Percentiles rank a stretch among this genome's conserved stretches.
Evolutionary conservation across 1,140 invertebrate species (phyloP).

Genomic region (Conopomorpha cramerella): DNA sequence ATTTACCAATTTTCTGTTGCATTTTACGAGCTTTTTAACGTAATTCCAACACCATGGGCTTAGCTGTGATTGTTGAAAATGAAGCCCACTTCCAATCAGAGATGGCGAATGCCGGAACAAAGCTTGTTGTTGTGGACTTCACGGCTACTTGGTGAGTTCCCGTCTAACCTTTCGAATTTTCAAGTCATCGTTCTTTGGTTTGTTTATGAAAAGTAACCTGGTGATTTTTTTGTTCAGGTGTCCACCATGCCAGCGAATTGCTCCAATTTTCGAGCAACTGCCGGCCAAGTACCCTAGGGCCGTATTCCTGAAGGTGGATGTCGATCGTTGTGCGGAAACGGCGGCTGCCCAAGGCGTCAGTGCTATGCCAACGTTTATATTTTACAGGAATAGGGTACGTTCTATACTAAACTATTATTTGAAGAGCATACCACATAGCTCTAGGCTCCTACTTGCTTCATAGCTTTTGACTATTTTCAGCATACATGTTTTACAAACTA

Average conservation of each 20-base stretch:
- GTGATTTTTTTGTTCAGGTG: slow-evolving; percentile 72
- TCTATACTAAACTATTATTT: not conserved
- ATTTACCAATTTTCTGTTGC: too few relatives aligned
- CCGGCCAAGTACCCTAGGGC: slow-evolving; percentile 85
- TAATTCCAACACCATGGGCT: slow-evolving; percentile 52
- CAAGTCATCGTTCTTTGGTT: slow-evolving; percentile 34
- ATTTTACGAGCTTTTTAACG: too few relatives aligned
- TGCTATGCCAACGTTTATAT: slow-evolving; percentile 98
- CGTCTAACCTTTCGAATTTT: slow-evolving; percentile 17
- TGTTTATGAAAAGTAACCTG: too few relatives aligned
- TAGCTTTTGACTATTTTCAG: too few relatives aligned
- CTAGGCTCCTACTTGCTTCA: too few relatives aligned
- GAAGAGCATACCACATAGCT: too few relatives aligned
- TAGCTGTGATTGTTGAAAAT: slow-evolving; percentile 59
- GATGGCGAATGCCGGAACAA: slow-evolving; percentile 77
- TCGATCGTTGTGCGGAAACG: slow-evolving; percentile 85
- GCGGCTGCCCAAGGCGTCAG: slow-evolving; percentile 84
- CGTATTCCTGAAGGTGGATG: slow-evolving; percentile 94
- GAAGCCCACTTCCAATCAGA: slow-evolving; percentile 85
- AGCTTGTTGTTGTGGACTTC: slow-evolving; percentile 94
- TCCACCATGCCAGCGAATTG: slow-evolving; percentile 92
- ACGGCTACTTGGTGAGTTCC: slow-evolving; percentile 82
- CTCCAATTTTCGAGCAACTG: slow-evolving; percentile 86
- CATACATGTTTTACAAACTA: too few relatives aligned
- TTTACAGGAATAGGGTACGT: slow-evolving; percentile 83